phyloP scores from a whole-genome alignment of 37 sponge, comb jelly and placozoan genomes.

The Axinella damicornis region DNA sequence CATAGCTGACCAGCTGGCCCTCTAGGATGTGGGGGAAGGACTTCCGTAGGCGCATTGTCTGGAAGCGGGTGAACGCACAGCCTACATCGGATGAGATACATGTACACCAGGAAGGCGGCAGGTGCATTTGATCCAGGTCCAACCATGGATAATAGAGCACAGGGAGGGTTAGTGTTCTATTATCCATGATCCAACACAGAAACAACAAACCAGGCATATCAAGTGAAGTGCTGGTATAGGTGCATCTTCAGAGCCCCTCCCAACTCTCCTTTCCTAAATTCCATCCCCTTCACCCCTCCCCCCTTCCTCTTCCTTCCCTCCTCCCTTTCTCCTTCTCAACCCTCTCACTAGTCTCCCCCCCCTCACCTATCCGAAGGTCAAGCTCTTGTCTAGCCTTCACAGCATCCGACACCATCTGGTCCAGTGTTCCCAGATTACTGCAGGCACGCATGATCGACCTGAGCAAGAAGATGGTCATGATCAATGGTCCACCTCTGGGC shows the following conservation, averaged over 20 bases:
- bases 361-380: slow-evolving; percentile 95
- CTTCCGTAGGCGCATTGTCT: slow-evolving; percentile 82
- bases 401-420: slow-evolving; percentile 74
- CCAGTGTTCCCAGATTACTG: slow-evolving; percentile 65
- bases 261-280: not conserved
- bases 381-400: slow-evolving; percentile 93
- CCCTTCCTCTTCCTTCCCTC: not conserved
- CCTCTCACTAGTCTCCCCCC: not conserved
- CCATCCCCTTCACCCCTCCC: not conserved
- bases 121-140: too few species aligned
- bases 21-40: slow-evolving; percentile 80
- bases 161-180: too few species aligned
- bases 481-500: too few species aligned
- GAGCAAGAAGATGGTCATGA: not conserved
- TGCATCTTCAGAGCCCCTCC: too few species aligned
- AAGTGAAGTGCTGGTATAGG: too few species aligned
- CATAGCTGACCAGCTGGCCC: slow-evolving; percentile 94
- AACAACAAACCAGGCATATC: too few species aligned
- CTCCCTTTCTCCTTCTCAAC: not conserved
- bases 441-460: slow-evolving; percentile 91
- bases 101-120: too few species aligned
- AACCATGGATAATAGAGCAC: too few species aligned
- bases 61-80: slow-evolving; percentile 97
- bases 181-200: too few species aligned
- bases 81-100: slow-evolving; percentile 51